Percentiles rank a stretch among this genome's conserved stretches.
Conservation (phyloP, 2,797 vertebrate species). For the Hybognathus amarus region DNA sequence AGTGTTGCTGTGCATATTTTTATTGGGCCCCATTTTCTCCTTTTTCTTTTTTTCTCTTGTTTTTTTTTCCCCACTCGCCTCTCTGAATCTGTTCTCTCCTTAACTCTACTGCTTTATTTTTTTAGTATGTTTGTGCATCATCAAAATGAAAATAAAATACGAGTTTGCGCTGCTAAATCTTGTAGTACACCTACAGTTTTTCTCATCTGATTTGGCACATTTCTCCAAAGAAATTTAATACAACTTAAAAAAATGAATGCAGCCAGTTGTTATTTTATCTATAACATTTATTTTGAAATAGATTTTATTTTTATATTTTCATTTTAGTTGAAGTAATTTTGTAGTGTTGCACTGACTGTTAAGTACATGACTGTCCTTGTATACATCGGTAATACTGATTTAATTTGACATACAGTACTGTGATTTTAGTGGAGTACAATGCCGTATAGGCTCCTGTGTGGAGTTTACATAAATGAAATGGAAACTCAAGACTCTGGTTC, state of each 20-base stretch:
- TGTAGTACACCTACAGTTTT: background rate
- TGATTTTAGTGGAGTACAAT: constrained; percentile 9
- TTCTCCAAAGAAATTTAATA: background rate
- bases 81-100: background rate
- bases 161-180: background rate
- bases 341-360: background rate
- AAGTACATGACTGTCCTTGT: background rate
- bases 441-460: constrained; percentile 56
- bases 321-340: background rate
- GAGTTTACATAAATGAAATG: constrained; percentile 73
- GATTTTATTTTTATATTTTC: background rate
- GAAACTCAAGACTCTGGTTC: constrained; percentile 70
- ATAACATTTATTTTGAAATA: background rate
- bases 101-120: background rate
- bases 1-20: constrained; percentile 41
- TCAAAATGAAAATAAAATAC: background rate
- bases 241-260: too few relatives aligned
- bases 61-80: background rate
- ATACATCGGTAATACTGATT: background rate
- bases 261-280: background rate
- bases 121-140: background rate
- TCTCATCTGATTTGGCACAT: background rate
- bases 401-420: constrained; percentile 9
- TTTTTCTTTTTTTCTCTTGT: constrained; percentile 16
- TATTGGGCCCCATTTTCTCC: constrained; percentile 29